A percentile compares a stretch with the other conserved stretches of the same genome.
Evolutionary conservation across 64 coral and sea anemone genomes (phyloP).

Genomic region (Montipora sp.): DNA sequence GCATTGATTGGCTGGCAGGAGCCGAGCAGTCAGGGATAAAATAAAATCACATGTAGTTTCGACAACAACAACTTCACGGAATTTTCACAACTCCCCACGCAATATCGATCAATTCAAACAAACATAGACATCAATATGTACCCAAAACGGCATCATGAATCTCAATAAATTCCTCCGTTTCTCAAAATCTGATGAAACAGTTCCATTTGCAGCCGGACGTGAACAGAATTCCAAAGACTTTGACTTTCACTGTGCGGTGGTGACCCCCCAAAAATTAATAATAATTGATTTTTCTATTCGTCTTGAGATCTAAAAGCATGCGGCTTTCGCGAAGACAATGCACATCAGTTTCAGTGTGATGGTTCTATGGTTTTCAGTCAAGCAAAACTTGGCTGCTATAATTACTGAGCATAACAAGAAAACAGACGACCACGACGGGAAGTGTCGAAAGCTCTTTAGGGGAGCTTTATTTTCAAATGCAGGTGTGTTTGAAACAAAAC

Average conservation of each 20-base stretch:
- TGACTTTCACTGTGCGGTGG: not conserved
- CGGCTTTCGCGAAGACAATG: not conserved
- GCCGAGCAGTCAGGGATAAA: slow-evolving; percentile 9
- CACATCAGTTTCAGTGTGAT: not conserved
- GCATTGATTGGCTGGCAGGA: not conserved
- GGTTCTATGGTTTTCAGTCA: not conserved
- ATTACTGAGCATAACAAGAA: not conserved
- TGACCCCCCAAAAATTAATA: not conserved
- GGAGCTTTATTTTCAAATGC: not conserved
- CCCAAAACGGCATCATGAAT: not conserved
- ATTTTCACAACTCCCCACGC: not conserved
- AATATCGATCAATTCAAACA: not conserved
- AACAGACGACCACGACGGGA: not conserved
- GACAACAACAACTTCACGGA: slow-evolving; percentile 43
- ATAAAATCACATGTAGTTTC: not conserved
- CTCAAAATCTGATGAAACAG: not conserved
- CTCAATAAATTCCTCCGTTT: not conserved
- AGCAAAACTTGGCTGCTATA: not conserved
- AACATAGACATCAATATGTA: not conserved
- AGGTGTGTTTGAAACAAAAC: slow-evolving; percentile 29
- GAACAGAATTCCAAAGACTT: not conserved
- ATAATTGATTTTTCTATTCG: slow-evolving; percentile 9
- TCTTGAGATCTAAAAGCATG: not conserved
- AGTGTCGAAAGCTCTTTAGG: not conserved
- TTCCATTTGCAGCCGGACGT: not conserved